Evolutionary conservation across 1,140 invertebrate genomes (phyloP).

Genomic region (Drosophila pallidifrons): DNA sequence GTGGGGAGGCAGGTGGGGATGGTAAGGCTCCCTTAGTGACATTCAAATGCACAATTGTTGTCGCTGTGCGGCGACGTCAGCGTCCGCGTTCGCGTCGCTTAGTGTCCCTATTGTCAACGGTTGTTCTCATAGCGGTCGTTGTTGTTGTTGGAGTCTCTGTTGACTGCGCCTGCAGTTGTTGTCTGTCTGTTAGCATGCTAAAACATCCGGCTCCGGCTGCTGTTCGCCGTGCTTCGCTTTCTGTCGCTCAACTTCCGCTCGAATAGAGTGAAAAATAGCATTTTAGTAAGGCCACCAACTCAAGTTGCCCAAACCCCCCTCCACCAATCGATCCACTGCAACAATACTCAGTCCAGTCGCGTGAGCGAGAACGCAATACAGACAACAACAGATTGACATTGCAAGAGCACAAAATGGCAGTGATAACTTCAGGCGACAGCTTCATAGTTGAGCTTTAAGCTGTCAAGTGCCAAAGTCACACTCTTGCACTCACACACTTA

Average conservation of each 20-base stretch:
- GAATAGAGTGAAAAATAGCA: constrained; percentile 82
- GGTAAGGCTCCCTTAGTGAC: constrained; percentile 53
- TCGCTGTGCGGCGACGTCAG: constrained; percentile 57
- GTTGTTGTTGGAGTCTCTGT: constrained; percentile 26
- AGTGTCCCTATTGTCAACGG: constrained; percentile 26
- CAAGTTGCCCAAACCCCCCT: constrained; percentile 37
- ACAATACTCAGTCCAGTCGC: constrained; percentile 16
- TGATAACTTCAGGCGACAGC: background rate
- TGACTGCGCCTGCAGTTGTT: constrained; percentile 33
- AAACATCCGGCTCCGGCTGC: constrained; percentile 69
- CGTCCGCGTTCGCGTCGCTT: constrained; percentile 30
- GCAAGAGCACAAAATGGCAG: constrained; percentile 30
- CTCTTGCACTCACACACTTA: background rate
- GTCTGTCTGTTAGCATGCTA: constrained; percentile 68
- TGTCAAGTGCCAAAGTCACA: constrained; percentile 56
- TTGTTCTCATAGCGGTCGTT: constrained; percentile 25
- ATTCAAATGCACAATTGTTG: constrained; percentile 83
- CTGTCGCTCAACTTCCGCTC: constrained; percentile 79
- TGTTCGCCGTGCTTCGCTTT: constrained; percentile 39
- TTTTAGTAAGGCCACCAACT: constrained; percentile 65
- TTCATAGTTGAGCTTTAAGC: constrained; percentile 39
- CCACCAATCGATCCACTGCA: background rate
- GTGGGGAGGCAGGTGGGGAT: background rate
- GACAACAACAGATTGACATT: constrained; percentile 61
- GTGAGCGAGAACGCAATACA: constrained; percentile 1